Base-by-base conservation (phyloP, 2,888 invertebrate species). In the Oscheius sp. region DNA sequence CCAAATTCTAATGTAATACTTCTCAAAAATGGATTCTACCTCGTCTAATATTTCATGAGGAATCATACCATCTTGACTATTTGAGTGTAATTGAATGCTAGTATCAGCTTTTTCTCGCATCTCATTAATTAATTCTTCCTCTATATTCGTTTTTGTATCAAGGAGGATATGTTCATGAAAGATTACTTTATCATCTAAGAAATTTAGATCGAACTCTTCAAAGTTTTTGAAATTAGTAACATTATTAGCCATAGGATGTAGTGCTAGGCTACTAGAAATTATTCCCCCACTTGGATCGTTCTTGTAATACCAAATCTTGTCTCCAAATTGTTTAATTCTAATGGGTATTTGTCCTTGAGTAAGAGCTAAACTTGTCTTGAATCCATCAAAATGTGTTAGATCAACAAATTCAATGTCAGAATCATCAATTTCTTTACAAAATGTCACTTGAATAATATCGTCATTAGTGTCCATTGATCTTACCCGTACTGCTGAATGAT, bases 271-370 rank as follows among this genome's bases (percentile, higher is more conserved):
- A 27, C 55, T 65, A n/a, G 69, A 65, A 42, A 65, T 65, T 27
- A 76, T 68, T 15, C 58, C 61, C 15, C 15, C 15, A 37, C 33
- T 42, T 69, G 48, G 65, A n/a, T n/a, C n/a, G n/a, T n/a, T n/a
- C n/a, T n/a, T n/a, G 45, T 73, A 66, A 64, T 75, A 72, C 72
- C 72, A 72, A 73, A 73, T 71, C 53, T 74, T 73, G 48, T 69
- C 71, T 55, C 29, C 37, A 37, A 37, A n/a, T 65, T 46, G 27
- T 52, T 65, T 57, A 12, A 74, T 65, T 65, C 45, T 74, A 55
- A 74, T 71, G 29, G 75, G 75, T 46, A 75, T 75, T 68, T 75
- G 73, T 48, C 74, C 75, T 75, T 71, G 72, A 48, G 72, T 70
- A 57, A 72, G 66, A 48, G 72, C 69, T 70, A 72, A 50, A 70